phyloP scores from a whole-genome alignment of 2,797 vertebrate species.

The Oreortyx pictus region DNA sequence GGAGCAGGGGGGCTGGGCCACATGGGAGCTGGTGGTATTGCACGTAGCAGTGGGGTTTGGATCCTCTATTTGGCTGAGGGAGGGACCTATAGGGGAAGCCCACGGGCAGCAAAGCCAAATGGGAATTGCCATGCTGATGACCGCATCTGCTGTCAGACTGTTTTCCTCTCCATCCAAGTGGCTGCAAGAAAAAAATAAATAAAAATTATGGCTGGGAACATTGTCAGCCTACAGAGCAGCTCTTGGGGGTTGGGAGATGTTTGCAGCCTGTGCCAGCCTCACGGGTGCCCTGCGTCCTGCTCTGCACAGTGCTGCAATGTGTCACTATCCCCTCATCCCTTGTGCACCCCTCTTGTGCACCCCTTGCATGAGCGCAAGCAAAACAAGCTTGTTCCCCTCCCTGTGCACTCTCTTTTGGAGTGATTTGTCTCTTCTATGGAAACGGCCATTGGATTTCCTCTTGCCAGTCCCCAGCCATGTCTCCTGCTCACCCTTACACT shows the following conservation, averaged over 20 bases:
- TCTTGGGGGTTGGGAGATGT: background rate
- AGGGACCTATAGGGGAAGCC: background rate
- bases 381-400: background rate
- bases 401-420: accelerated
- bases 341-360: background rate
- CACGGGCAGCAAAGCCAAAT: no score
- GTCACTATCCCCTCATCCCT: background rate
- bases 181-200: background rate
- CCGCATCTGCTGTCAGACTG: background rate
- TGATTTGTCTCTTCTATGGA: accelerated
- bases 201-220: background rate
- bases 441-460: background rate
- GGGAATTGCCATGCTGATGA: background rate
- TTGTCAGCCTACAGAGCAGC: background rate
- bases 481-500: accelerated
- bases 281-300: background rate
- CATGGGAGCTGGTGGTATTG: background rate
- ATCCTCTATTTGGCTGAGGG: background rate
- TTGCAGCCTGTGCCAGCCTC: no score
- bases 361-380: background rate
- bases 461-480: background rate
- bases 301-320: background rate
- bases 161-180: background rate
- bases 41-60: background rate
- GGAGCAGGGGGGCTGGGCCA: background rate